Evolutionary conservation across 2,797 vertebrate genomes (phyloP).

Genomic region (Tympanoctomys barrerae): DNA sequence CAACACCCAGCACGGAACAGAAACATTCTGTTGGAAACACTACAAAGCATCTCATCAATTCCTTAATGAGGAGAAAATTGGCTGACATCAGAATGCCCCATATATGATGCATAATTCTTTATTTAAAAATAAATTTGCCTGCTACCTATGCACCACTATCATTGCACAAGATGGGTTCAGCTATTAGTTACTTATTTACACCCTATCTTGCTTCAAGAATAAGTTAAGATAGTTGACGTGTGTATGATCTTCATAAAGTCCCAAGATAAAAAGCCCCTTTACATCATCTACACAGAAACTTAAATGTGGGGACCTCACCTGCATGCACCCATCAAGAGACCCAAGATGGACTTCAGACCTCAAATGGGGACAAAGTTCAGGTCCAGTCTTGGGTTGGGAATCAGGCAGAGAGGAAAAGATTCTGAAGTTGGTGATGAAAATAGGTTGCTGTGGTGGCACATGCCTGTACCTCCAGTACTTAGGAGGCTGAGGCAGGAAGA

Average conservation of each 20-base stretch:
- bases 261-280: slow-evolving; percentile 42
- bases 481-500: not conserved
- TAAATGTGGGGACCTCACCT: not conserved
- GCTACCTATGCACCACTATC: not conserved
- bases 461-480: not conserved
- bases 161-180: not conserved
- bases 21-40: slow-evolving; percentile 17
- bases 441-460: not conserved
- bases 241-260: slow-evolving; percentile 20
- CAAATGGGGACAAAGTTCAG: not conserved
- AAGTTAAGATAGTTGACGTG: slow-evolving; percentile 16
- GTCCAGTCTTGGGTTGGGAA: not conserved
- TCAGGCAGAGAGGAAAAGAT: not conserved
- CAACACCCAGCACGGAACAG: not conserved
- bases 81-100: not conserved
- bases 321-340: not conserved
- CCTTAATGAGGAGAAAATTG: slow-evolving; percentile 31
- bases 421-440: not conserved
- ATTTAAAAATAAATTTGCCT: slow-evolving; percentile 32
- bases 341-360: not conserved
- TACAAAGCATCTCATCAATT: not conserved
- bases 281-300: not conserved
- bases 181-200: slow-evolving; percentile 65
- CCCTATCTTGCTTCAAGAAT: slow-evolving; percentile 9
- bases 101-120: not conserved